Base-by-base conservation (phyloP, 2,888 invertebrate species). In the Drosophila bunnanda region DNA sequence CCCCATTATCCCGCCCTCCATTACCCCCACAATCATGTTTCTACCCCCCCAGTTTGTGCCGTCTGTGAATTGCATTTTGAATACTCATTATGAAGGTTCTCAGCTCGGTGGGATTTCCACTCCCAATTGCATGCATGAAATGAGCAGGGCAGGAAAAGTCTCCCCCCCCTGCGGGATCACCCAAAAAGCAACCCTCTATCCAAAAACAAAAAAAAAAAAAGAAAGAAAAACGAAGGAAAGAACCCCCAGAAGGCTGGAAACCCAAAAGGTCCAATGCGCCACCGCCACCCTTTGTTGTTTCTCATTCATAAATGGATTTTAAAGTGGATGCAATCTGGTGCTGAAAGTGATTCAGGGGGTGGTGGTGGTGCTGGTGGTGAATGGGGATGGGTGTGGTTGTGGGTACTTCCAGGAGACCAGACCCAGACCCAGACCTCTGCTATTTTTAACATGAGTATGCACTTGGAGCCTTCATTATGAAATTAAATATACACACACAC, bases 241-340 rank as follows among this genome's bases (percentile, higher is more conserved):
- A 50, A 34, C 50, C 50, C 52, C 69, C 48, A 34, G 46, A 56
- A 60, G 50, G 2, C 61, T 43, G n/a, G 55, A 52, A 65, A 30
- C 48, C 22, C 56, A 62, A 56, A 41, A 39, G 36, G 48, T 43
- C 52, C 60, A 53, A 61, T 22, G 22, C 36, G 65, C 44, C 52
- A 65, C 59, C 22, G 43, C 55, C 69, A 69, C 61, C 70, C 56
- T 72, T 55, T 60, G 60, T 60, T 75, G 67, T 38, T 56, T 76
- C 77, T 81, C 73, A 83, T 77, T 83, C 78, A 81, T 86, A 82
- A 85, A 85, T 85, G 87, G 77, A 78, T 82, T 87, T 82, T 82
- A 81, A 82, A 85, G 84, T 84, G 84, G 59, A 82, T 84, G 86
- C 85, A 80, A 80, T 80, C 62, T 75, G 76, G 46, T 41, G 36